phyloP scores from a whole-genome alignment of 2,888 invertebrate genomes.

The Hyposoter dolosus region DNA sequence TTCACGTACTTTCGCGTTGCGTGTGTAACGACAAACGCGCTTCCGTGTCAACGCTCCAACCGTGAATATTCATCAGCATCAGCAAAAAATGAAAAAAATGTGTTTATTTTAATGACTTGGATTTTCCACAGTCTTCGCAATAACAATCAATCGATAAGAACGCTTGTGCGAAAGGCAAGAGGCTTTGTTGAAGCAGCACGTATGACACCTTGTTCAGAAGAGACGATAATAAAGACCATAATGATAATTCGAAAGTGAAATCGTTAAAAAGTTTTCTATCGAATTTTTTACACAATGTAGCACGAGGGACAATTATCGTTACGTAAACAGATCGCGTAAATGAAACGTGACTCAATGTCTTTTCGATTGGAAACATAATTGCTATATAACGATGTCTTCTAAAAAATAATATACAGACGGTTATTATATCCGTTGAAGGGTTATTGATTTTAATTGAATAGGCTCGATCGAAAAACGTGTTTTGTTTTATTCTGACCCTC shows the following conservation, averaged over 20 bases:
- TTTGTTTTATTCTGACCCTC: neutral
- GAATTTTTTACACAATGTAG: neutral
- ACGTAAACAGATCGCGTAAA: constrained; percentile 2
- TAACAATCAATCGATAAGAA: neutral
- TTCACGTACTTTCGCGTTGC: constrained; percentile 47
- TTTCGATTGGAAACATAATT: neutral
- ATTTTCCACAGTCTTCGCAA: neutral
- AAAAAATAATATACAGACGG: neutral
- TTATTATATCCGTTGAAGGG: neutral
- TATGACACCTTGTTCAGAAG: neutral
- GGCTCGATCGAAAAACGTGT: neutral
- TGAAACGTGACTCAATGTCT: constrained; percentile 2
- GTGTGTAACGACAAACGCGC: constrained; percentile 36
- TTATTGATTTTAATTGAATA: constrained; percentile 2
- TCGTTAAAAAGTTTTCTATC: neutral
- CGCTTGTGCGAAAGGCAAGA: neutral
- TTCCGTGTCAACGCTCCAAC: constrained; percentile 57
- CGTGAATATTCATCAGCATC: constrained; percentile 32
- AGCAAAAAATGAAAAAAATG: constrained; percentile 1
- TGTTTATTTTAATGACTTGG: constrained; percentile 6
- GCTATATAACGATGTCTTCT: neutral
- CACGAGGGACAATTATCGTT: constrained; percentile 9
- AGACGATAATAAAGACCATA: neutral
- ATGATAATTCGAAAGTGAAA: neutral
- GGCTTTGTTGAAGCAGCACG: neutral